A percentile compares a stretch with the other conserved stretches of the same genome.
These are phyloP conservation scores for Zoanthus sociatus DNA, from an alignment of 92 coral and sea anemone genomes.

Conservation along the genomic window DNA sequence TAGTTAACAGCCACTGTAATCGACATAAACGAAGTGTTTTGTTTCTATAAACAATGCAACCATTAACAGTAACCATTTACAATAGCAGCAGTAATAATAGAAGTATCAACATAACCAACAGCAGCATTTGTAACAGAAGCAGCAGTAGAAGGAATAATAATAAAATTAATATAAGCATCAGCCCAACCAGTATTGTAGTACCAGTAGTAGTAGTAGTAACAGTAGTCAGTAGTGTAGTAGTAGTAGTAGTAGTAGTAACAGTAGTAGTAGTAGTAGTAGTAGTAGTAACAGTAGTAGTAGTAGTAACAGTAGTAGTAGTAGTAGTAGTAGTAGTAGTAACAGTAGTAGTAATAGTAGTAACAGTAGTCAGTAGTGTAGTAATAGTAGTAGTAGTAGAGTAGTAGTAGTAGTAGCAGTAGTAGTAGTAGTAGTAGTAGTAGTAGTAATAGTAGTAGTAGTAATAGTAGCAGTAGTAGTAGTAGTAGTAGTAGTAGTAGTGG, in stretches of 20 bases:
- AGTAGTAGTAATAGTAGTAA: not conserved
- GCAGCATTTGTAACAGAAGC: not conserved
- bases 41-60: no score
- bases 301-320: not conserved
- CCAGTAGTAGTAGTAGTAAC: not conserved
- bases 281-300: not conserved
- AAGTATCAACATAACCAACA: not conserved
- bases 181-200: not conserved
- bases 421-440: not conserved
- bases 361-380: not conserved
- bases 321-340: no score
- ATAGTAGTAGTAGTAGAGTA: no score
- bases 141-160: not conserved
- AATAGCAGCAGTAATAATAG: not conserved
- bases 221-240: no score
- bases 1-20: not conserved
- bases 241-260: not conserved
- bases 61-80: no score
- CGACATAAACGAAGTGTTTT: not conserved
- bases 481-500: not conserved
- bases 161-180: not conserved
- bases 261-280: not conserved
- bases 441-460: not conserved
- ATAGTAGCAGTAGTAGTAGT: no score
- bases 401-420: not conserved